Percentiles rank a stretch among this genome's conserved stretches.
Evolutionary conservation across 1,140 invertebrate genomes (phyloP).

Genomic region (Lordiphosa clarofinis): DNA sequence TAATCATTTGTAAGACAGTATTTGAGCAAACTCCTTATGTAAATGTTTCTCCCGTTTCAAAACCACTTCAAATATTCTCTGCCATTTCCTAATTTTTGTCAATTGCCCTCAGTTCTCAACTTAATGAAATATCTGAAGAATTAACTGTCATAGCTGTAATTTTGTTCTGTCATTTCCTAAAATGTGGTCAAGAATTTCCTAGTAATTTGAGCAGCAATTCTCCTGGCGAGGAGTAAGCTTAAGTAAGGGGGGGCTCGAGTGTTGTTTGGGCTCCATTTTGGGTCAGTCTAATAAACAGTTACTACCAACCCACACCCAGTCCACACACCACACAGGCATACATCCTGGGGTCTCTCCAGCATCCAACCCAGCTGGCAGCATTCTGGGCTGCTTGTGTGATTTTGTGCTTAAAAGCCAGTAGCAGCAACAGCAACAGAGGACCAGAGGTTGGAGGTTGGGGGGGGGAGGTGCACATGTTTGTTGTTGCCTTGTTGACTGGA

Average conservation of each 20-base stretch:
- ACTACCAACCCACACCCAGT: background rate
- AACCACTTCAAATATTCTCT: too few species aligned
- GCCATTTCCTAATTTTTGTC: too few species aligned
- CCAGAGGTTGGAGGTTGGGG: too few species aligned
- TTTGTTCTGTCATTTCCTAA: background rate
- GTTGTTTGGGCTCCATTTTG: slow-evolving; percentile 45
- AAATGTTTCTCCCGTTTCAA: too few species aligned
- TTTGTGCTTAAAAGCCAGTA: slow-evolving; percentile 67
- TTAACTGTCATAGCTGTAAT: too few species aligned
- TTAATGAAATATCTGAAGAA: too few species aligned
- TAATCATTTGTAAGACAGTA: too few species aligned
- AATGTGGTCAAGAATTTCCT: too few species aligned
- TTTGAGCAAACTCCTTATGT: too few species aligned
- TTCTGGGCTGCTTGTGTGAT: slow-evolving; percentile 45
- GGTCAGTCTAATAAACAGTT: slow-evolving; percentile 68
- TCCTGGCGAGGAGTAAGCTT: background rate
- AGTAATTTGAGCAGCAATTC: background rate
- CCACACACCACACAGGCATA: background rate
- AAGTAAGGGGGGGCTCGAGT: background rate
- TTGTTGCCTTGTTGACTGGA: slow-evolving; percentile 73
- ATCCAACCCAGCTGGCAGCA: slow-evolving; percentile 4
- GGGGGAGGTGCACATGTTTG: too few species aligned
- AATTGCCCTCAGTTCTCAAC: too few species aligned
- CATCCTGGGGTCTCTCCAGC: slow-evolving; percentile 15
- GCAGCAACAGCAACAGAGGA: slow-evolving; percentile 12